phyloP scores from a whole-genome alignment of 2,113 vertebrate genomes.

The Rissa tridactyla region DNA sequence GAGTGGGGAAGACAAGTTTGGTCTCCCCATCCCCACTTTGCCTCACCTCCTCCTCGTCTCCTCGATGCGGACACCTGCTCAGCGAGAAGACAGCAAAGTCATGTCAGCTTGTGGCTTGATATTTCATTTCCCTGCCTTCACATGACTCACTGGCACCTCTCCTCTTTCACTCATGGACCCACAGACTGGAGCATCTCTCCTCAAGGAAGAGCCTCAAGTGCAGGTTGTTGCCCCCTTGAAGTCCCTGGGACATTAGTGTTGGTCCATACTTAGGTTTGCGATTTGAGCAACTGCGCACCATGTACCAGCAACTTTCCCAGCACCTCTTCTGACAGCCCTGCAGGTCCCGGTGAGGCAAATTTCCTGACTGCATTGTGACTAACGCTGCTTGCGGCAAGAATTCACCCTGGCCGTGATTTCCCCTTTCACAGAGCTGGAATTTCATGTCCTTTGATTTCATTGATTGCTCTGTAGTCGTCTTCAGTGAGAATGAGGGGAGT shows the following conservation, averaged over 20 bases:
- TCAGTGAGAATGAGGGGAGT: not conserved
- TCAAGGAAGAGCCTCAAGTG: not conserved
- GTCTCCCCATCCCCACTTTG: not conserved
- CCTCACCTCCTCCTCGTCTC: not conserved
- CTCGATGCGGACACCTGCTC: not conserved
- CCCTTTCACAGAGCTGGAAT: not conserved
- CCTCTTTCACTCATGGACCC: not conserved
- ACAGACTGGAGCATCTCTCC: not conserved
- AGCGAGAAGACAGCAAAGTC: not conserved
- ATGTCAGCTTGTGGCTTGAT: not conserved
- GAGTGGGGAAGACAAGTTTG: not conserved
- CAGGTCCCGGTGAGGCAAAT: not conserved
- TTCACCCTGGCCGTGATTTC: not conserved
- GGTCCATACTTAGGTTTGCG: accelerated
- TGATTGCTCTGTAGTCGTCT: not conserved
- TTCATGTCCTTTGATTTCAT: not conserved
- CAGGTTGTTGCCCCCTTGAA: not conserved
- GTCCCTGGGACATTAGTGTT: not conserved
- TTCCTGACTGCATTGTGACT: not conserved
- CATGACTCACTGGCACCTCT: not conserved
- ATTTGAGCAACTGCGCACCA: accelerated
- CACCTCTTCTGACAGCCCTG: not conserved
- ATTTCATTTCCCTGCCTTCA: not conserved
- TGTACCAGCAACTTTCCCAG: not conserved
- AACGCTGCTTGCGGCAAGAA: not conserved